Evolutionary conservation across 2,113 vertebrate species (phyloP).

Genomic region (Phylloscopus trochilus): DNA sequence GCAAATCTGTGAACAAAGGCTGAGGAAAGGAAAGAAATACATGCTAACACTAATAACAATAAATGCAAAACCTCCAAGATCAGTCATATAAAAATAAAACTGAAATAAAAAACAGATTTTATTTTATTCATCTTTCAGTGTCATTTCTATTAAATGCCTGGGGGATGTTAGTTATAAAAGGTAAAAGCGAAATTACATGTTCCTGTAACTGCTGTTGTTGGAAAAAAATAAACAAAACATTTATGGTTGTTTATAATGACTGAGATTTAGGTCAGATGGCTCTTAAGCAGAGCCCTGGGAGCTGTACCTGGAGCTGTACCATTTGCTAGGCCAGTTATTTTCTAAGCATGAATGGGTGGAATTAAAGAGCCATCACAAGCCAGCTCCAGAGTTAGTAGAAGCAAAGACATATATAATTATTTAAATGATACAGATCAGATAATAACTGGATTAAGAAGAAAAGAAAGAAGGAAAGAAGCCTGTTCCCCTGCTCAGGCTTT

Average conservation of each 20-base stretch:
- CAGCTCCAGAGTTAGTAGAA: neutral
- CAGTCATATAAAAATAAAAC: neutral
- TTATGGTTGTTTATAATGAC: neutral
- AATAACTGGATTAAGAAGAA: conserved; percentile 7
- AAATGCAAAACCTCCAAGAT: neutral
- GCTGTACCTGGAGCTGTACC: neutral
- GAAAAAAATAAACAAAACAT: neutral
- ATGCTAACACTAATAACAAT: neutral
- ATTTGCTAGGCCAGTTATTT: neutral
- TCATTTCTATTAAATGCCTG: neutral
- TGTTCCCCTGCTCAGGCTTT: neutral
- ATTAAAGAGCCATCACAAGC: neutral
- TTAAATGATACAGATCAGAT: conserved; percentile 17
- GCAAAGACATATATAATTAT: neutral
- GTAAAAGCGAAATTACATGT: conserved; percentile 1
- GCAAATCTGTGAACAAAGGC: neutral
- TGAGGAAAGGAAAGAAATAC: neutral
- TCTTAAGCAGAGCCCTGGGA: neutral
- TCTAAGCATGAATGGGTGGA: neutral
- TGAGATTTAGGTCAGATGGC: neutral
- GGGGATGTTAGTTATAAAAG: neutral
- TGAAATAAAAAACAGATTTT: neutral
- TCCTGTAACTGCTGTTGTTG: neutral
- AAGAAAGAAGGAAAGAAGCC: neutral
- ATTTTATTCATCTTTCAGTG: neutral